phyloP scores from a whole-genome alignment of 2,888 invertebrate species.

The Lordiphosa fenestrarum region DNA sequence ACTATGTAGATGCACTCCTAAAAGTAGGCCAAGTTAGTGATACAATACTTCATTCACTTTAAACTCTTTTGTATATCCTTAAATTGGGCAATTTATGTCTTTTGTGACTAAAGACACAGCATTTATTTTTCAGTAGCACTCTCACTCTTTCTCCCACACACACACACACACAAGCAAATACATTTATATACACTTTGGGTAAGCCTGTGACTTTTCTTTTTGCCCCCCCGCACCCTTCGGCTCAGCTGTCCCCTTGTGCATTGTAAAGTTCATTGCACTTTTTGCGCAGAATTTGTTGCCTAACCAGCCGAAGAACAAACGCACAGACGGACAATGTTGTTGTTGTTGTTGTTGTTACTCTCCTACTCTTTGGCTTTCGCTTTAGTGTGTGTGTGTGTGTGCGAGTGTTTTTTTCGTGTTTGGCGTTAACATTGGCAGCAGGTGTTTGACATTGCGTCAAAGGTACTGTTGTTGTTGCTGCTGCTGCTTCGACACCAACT shows the following conservation, averaged over 20 bases:
- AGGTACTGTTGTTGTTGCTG: conserved; percentile 54
- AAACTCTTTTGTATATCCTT: conserved; percentile 13
- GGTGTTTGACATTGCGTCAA: conserved; percentile 72
- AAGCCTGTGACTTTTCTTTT: conserved; percentile 36
- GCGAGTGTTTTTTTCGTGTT: conserved; percentile 59
- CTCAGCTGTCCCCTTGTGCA: conserved; percentile 41
- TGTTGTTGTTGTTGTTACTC: conserved; percentile 52
- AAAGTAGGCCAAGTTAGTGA: too few species aligned
- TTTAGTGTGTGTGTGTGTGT: conserved; percentile 35
- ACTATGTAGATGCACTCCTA: too few species aligned
- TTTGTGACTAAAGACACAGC: too few species aligned
- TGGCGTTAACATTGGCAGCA: conserved; percentile 75
- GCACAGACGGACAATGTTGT: conserved; percentile 55
- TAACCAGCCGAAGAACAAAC: conserved; percentile 71
- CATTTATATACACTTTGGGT: conserved; percentile 38
- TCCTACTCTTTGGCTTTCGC: conserved; percentile 62
- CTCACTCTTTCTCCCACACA: conserved; percentile 30
- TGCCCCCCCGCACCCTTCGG: conserved; percentile 24
- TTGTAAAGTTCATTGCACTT: conserved; percentile 67
- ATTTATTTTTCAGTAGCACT: conserved; percentile 40
- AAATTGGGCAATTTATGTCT: conserved; percentile 64
- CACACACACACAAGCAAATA: conserved; percentile 17
- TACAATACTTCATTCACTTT: too few species aligned
- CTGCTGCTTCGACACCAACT: conserved; percentile 23
- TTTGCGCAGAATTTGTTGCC: conserved; percentile 73